These are phyloP conservation scores for Montifringilla adamsi DNA, from an alignment of 2,113 vertebrate genomes.

Conservation along the genomic window DNA sequence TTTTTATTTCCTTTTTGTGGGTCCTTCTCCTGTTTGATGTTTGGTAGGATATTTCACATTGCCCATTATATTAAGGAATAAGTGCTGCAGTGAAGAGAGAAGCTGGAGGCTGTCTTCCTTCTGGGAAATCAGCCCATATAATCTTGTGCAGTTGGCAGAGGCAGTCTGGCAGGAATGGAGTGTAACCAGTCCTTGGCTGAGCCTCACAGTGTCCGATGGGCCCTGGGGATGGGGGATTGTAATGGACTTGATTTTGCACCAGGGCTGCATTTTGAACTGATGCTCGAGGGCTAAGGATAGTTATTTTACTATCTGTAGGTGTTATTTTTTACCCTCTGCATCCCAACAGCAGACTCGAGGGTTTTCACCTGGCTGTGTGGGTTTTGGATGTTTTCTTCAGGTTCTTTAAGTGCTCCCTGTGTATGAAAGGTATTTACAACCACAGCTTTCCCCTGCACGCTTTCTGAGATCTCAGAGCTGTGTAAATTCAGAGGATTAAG, in stretches of 20 bases:
- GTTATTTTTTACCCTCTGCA: neutral
- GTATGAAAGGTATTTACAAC: neutral
- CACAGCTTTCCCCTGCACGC: neutral
- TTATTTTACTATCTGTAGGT: neutral
- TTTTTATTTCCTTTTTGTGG: neutral
- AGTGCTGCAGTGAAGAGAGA: neutral
- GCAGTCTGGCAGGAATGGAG: neutral
- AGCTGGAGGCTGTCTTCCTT: constrained; percentile 25
- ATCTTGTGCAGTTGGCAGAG: neutral
- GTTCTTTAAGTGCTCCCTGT: neutral
- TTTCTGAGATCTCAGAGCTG: neutral
- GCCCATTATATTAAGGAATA: neutral
- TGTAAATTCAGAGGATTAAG: constrained; percentile 22
- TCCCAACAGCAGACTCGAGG: neutral
- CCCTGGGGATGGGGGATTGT: neutral
- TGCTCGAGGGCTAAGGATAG: neutral
- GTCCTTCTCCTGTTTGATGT: neutral
- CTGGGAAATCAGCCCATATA: constrained; percentile 32
- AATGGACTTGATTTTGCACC: neutral
- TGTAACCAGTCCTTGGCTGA: neutral
- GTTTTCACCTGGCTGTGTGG: neutral
- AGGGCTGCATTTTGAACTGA: neutral
- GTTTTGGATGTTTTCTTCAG: neutral
- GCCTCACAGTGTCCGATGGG: neutral
- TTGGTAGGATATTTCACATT: neutral